Conservation (phyloP, 2,113 vertebrate species). For the Chloroceryle aenea region DNA sequence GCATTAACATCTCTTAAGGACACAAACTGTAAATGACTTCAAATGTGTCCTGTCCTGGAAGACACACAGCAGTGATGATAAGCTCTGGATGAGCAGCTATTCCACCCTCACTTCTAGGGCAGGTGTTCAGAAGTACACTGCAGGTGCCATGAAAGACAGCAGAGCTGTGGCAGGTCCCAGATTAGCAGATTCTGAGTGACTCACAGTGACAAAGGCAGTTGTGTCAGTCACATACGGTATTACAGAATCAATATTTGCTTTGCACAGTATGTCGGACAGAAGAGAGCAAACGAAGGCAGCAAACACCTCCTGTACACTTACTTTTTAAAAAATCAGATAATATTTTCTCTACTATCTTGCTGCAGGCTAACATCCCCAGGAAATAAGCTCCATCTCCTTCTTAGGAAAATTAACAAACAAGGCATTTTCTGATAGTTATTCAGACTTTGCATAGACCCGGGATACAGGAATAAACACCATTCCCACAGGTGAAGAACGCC, state of each 20-base stretch:
- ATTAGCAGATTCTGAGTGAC: no score
- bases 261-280: neutral
- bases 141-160: neutral
- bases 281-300: neutral
- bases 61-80: neutral
- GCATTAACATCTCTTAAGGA: neutral
- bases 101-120: neutral
- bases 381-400: no score
- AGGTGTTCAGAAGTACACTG: neutral
- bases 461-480: no score
- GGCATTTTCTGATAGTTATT: no score
- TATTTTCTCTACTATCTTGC: neutral
- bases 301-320: neutral
- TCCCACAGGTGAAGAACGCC: no score
- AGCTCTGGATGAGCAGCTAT: neutral
- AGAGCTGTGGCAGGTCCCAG: neutral
- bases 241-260: neutral
- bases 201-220: neutral
- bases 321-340: no score
- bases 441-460: no score
- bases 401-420: no score
- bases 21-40: fast-evolving
- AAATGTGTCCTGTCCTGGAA: neutral
- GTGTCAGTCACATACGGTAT: neutral
- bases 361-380: neutral